phyloP scores from a whole-genome alignment of 2,113 vertebrate species.

The Chauna torquata region DNA sequence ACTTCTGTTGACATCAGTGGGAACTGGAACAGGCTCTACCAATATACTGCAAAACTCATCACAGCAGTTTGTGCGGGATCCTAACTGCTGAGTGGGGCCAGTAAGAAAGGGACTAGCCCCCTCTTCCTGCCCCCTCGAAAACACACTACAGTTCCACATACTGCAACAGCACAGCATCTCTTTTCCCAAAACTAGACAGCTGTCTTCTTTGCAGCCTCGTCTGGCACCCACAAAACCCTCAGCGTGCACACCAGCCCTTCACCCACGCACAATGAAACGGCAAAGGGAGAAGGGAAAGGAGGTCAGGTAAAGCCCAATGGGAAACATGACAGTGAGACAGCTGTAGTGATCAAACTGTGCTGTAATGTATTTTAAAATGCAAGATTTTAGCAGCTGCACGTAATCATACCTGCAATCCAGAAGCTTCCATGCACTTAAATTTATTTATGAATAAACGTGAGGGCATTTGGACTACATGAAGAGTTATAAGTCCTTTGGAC shows the following conservation, averaged over 20 bases:
- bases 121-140: background rate
- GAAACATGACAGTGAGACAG: background rate
- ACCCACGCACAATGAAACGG: fast-evolving
- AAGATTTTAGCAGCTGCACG: conserved; percentile 43
- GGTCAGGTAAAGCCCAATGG: background rate
- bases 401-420: conserved; percentile 63
- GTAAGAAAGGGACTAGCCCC: background rate
- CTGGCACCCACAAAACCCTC: fast-evolving
- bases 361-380: background rate
- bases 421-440: conserved; percentile 43
- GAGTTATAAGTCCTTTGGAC: background rate
- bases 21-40: background rate
- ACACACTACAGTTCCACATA: background rate
- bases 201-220: fast-evolving
- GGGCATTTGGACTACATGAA: background rate
- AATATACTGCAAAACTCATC: fast-evolving
- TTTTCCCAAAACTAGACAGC: background rate
- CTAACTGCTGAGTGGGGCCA: background rate
- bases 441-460: conserved; percentile 44
- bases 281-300: conserved; percentile 37
- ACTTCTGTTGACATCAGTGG: background rate
- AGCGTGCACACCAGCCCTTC: background rate
- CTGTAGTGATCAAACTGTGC: background rate
- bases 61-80: background rate
- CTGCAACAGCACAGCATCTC: background rate